Evolutionary conservation across 2,797 vertebrate species (phyloP), one percentile per base, ranked within the genome.

Genomic region (Catostomus latipinnis): DNA sequence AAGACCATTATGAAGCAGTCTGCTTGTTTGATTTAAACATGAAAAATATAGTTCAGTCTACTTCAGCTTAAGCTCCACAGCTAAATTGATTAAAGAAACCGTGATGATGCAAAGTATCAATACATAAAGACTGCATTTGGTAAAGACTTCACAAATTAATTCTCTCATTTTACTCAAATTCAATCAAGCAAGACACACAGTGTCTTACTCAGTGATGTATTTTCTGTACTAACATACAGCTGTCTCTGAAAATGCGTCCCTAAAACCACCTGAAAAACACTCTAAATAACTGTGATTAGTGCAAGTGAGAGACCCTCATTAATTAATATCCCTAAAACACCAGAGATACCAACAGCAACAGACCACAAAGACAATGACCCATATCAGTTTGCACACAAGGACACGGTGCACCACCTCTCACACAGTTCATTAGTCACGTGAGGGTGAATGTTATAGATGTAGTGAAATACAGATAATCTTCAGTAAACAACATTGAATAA

Each of bases 231-330:
- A 48, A 14, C 34, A 67, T 13, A n/a, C 63, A 49, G 16, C 22
- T 34, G 50, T 5, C n/a, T 69, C 46, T 43, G 34, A 16, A 57
- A 60, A 6, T 52, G 56, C 34, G 46, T 82, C 74, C 71, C 54
- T 56, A 7, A 82, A 74, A 43, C 81, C 34, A 61, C 71, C 75
- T 50, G 68, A 71, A 81, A 60, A 71, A 54, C 46, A 57, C 18
- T 43, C 49, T 70, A 61, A 76, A 13, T 11, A 48, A 48, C 81
- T 68, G 52, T 75, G 76, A 66, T 69, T 75, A 82, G 75, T 84
- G 83, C 80, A 74, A 81, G 69, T 79, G 80, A 80, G 76, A 80
- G 49, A 76, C 53, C 76, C 66, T 78, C 14, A 46, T 61, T 50
- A 50, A 16, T 76, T 76, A 43, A 65, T 48, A n/a, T 65, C 61